Conservation (phyloP, 2,113 vertebrate species). For the Eubucco bourcierii region DNA sequence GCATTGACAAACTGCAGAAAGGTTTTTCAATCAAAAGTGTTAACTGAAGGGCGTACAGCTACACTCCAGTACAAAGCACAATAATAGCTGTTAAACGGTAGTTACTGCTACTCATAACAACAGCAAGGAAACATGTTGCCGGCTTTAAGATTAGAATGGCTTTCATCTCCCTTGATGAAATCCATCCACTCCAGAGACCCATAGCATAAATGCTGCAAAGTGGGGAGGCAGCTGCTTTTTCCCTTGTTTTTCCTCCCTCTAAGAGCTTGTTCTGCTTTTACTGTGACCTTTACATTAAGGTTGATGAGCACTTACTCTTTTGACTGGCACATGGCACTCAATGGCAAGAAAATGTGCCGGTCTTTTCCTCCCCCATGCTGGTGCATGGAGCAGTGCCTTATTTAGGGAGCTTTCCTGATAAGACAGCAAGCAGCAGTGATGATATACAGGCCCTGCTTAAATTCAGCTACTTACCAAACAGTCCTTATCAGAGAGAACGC, state of each 20-base stretch:
- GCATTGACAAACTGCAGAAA: neutral
- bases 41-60: neutral
- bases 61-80: neutral
- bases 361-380: neutral
- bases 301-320: neutral
- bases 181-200: neutral
- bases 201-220: neutral
- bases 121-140: neutral
- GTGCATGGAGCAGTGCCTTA: neutral
- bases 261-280: neutral
- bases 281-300: neutral
- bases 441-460: neutral
- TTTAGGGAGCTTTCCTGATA: constrained; percentile 51
- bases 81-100: neutral
- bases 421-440: neutral
- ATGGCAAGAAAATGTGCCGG: neutral
- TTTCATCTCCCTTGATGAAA: neutral
- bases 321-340: neutral
- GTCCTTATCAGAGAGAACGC: neutral
- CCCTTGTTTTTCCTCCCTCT: neutral
- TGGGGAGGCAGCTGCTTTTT: neutral
- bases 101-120: neutral
- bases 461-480: neutral
- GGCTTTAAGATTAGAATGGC: neutral
- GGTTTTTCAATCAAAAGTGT: neutral